phyloP scores from a whole-genome alignment of 2,888 invertebrate genomes.

The Drosophila melanosoma region DNA sequence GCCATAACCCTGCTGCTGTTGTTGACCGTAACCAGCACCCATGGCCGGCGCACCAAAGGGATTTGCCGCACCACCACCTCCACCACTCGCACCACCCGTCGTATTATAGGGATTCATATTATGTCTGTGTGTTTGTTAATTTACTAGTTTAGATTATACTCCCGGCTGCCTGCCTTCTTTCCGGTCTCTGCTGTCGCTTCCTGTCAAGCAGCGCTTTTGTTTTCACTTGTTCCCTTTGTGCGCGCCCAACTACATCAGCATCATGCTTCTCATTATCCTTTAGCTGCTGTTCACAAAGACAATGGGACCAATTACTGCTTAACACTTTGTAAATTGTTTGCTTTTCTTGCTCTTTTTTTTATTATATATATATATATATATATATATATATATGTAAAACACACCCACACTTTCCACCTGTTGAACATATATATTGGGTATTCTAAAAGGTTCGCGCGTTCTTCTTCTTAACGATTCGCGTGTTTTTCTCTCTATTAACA shows the following conservation, averaged over 20 bases:
- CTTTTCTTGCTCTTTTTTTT: not conserved
- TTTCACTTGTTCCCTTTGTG: conserved; percentile 32
- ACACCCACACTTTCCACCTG: conserved; percentile 5
- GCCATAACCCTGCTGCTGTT: conserved; percentile 75
- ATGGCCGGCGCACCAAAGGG: conserved; percentile 78
- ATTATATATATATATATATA: not conserved
- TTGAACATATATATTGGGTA: not conserved
- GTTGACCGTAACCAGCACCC: conserved; percentile 71
- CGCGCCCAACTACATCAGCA: conserved; percentile 40
- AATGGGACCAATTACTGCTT: conserved; percentile 40
- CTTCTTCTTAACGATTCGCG: not conserved
- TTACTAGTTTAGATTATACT: conserved; percentile 4
- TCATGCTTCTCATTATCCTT: conserved; percentile 48
- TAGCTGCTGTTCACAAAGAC: conserved; percentile 48
- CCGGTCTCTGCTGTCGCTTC: conserved; percentile 23
- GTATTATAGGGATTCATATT: conserved; percentile 72
- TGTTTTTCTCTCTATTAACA: not conserved
- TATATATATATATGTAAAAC: not conserved
- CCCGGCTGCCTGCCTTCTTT: conserved; percentile 12
- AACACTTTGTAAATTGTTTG: conserved; percentile 20
- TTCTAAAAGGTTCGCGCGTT: not conserved
- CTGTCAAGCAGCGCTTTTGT: conserved; percentile 40
- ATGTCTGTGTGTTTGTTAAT: conserved; percentile 13
- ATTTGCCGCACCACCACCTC: conserved; percentile 68
- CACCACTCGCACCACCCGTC: conserved; percentile 64